Conservation (phyloP, 2,888 invertebrate species). For the Rhaphigaster nebulosa region DNA sequence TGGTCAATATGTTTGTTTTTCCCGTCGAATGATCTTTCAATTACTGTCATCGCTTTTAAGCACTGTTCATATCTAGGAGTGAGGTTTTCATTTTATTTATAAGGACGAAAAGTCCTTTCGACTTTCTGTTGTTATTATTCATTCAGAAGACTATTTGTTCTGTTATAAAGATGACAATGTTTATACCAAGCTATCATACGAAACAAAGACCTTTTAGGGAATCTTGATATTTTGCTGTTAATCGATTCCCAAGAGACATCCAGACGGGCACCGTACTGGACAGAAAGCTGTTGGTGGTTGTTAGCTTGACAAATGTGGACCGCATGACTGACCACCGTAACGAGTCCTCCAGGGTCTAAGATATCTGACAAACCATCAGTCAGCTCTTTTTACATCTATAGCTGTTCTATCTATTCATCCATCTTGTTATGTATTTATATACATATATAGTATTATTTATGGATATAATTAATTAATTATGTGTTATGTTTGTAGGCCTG, state of each 20-base stretch:
- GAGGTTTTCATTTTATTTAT: too few species aligned
- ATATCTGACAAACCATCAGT: background rate
- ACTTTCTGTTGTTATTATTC: too few species aligned
- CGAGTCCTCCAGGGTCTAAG: constrained; percentile 33
- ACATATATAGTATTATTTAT: background rate
- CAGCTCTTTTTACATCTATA: background rate
- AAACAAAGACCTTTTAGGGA: background rate
- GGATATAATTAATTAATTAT: background rate
- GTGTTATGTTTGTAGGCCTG: constrained; percentile 63
- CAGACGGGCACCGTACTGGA: background rate
- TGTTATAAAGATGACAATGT: too few species aligned
- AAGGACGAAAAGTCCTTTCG: too few species aligned
- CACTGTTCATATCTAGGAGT: too few species aligned
- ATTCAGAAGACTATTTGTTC: too few species aligned
- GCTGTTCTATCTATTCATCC: background rate
- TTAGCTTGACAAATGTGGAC: constrained; percentile 50
- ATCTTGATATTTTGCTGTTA: background rate
- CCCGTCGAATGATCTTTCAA: too few species aligned
- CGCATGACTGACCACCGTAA: constrained; percentile 53
- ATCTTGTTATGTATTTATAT: background rate
- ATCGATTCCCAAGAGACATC: background rate
- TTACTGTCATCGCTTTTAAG: too few species aligned
- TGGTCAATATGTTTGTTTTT: too few species aligned
- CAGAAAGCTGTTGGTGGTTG: constrained; percentile 6
- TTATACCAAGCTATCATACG: background rate